These are phyloP conservation scores for Drosophila borealis DNA, from an alignment of 2,888 invertebrate species.

Conservation along the genomic window DNA sequence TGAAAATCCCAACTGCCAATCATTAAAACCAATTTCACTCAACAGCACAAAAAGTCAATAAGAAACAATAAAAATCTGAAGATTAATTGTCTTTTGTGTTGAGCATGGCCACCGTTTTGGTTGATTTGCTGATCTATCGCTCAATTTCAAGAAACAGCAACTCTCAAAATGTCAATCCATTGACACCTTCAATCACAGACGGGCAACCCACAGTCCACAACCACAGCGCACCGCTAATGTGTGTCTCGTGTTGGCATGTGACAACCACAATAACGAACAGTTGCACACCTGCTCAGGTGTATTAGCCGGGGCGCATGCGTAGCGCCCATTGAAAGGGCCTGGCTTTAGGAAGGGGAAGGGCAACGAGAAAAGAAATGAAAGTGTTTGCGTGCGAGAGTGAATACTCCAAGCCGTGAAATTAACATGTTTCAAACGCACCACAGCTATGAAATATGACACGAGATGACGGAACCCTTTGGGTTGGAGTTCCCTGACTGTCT, in stretches of 20 bases:
- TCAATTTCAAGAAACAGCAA: conserved; percentile 33
- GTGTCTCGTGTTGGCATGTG: conserved; percentile 57
- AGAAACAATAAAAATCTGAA: conserved; percentile 24
- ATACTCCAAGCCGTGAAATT: conserved; percentile 58
- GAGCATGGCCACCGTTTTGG: conserved; percentile 31
- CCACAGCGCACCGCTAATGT: conserved; percentile 30
- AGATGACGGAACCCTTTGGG: conserved; percentile 52
- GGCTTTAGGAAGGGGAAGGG: conserved; percentile 10
- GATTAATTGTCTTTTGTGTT: conserved; percentile 38
- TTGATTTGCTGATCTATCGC: conserved; percentile 24
- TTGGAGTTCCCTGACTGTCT: conserved; percentile 54
- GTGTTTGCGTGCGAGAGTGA: conserved; percentile 59
- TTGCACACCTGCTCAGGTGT: conserved; percentile 31
- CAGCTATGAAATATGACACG: conserved; percentile 38
- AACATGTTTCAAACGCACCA: conserved; percentile 53
- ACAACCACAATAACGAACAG: conserved; percentile 40
- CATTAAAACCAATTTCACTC: conserved; percentile 28
- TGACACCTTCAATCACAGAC: conserved; percentile 54
- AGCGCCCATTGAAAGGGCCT: conserved; percentile 32
- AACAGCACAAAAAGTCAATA: conserved; percentile 7
- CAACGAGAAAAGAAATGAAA: conserved; percentile 55
- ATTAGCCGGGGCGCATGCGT: conserved; percentile 57
- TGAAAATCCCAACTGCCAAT: conserved; percentile 32
- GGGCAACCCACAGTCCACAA: conserved; percentile 10
- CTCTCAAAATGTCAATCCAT: conserved; percentile 41